Evolutionary conservation across 2,888 invertebrate genomes (phyloP), one percentile per base, ranked within the genome.

Genomic region (Acleris holmiana): DNA sequence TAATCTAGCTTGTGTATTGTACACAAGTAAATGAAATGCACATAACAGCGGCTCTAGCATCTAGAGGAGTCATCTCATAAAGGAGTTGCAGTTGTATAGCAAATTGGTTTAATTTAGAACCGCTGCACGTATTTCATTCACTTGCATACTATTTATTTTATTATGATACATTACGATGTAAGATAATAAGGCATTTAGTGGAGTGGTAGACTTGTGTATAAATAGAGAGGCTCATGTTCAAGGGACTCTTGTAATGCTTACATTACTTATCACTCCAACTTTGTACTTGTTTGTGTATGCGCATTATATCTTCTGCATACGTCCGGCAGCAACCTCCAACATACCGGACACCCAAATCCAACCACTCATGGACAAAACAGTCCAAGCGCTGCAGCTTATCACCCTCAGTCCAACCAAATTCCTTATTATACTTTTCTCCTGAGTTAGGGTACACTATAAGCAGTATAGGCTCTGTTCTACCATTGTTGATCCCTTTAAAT

Each of bases 321-420:
- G 97, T 96, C 72, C 98, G 93, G 85, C 99, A 99, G 79, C 99
- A 99, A 0, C 99, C 98, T 17, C 99, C 98, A 54, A 99, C 93
- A 79, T 95, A 97, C 66, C 93, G 94, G 1, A 97, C 96, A 1
- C 98, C 98, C 8, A 95, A 79, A 64, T 95, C 93, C 23, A 97
- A 80, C 98, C 98, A 99, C 67, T 95, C 94, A 0, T 93, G 89
- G 0, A 98, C 94, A 82, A 95, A 96, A 4, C 90, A 93, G 51
- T 94, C 94, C 0, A 97, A 88, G 2, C 95, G 93, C 57, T 94
- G 93, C 79, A 94, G 94, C 70, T 94, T 94, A 53, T 95, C 95
- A 57, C 93, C 87, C 53, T 94, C 94, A 41, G 93, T 91, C 96
- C 96, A 96, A 88, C 95, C 94, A 57, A 85, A 81, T 48, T 93